A percentile compares a stretch with the other conserved stretches of the same genome.
These are phyloP conservation scores for Tenthredo amoena DNA, from an alignment of 2,888 invertebrate genomes.

Conservation along the genomic window DNA sequence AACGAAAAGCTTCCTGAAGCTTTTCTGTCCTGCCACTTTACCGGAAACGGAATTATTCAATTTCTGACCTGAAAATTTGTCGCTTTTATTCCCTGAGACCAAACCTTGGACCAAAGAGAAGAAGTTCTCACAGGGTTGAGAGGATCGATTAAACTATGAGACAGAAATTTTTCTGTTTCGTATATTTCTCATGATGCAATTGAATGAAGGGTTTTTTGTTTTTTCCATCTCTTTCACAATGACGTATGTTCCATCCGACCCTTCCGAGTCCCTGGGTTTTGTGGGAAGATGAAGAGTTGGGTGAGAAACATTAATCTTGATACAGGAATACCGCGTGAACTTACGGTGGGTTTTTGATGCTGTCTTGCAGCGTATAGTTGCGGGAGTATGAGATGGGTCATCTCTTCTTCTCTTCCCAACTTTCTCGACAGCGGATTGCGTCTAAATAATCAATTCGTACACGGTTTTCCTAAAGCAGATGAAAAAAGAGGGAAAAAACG, in stretches of 20 bases:
- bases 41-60: no score
- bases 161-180: no score
- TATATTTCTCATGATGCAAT: neutral
- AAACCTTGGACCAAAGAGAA: no score
- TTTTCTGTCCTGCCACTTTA: neutral
- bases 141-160: no score
- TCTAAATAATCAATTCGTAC: constrained; percentile 62
- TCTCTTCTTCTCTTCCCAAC: neutral
- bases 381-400: neutral
- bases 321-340: constrained; percentile 20
- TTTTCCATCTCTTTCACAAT: neutral
- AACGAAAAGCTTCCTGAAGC: neutral
- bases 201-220: neutral
- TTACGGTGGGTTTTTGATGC: neutral
- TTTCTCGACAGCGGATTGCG: constrained; percentile 58
- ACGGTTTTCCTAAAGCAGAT: neutral
- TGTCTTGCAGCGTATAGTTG: neutral
- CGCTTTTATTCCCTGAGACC: no score
- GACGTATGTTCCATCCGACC: neutral
- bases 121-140: no score
- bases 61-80: no score
- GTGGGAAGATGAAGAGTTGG: constrained; percentile 12
- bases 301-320: constrained; percentile 30
- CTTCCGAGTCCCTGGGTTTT: neutral
- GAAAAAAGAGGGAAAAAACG: neutral